Base-by-base conservation (phyloP, 2,888 invertebrate genomes). In the Diadegma fenestrale region DNA sequence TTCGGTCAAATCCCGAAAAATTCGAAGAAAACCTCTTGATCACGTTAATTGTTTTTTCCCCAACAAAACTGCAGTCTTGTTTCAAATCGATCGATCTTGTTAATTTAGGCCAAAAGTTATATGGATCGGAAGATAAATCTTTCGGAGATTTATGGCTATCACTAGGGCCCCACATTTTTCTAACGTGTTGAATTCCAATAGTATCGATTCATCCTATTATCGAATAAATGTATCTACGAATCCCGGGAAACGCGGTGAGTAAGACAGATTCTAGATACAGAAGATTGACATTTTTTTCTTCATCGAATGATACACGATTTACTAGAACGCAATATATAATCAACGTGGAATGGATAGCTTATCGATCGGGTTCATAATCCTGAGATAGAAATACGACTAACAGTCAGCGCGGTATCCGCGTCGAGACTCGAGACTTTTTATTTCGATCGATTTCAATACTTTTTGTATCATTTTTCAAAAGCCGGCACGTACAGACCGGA, bases 161-260 rank as follows among this genome's bases (percentile, higher is more conserved):
- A 12, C 26, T 58, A 14, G 14, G 14, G 6, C 26, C 4, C 5
- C 26, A 26, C 26, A 26, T 58, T 58, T 58, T 26, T 26, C 3
- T 26, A 14, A 26, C 58, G 26, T 26, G 26, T 58, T 26, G 58
- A 26, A 54, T 54, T 54, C 54, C 54, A 54, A 54, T 54, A 54
- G 54, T 0, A 12, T 54, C 26, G 54, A 54, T 4, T 54, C 54
- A 54, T 22, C 10, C 26, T 12, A 14, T 14, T 58, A 58, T 58
- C 58, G 6, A 26, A 26, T 26, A 58, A 8, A 37, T 58, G 58
- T 26, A 58, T 58, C 26, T 58, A 58, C 22, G 58, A 58, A 26
- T 26, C 26, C 14, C 58, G 12, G 26, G 58, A 58, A 58, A 26
- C 58, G 58, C 58, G 58, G 58, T 58, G 58, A 58, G 14, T 58